Conservation (phyloP, 2,797 vertebrate genomes). For the Falco berigora region DNA sequence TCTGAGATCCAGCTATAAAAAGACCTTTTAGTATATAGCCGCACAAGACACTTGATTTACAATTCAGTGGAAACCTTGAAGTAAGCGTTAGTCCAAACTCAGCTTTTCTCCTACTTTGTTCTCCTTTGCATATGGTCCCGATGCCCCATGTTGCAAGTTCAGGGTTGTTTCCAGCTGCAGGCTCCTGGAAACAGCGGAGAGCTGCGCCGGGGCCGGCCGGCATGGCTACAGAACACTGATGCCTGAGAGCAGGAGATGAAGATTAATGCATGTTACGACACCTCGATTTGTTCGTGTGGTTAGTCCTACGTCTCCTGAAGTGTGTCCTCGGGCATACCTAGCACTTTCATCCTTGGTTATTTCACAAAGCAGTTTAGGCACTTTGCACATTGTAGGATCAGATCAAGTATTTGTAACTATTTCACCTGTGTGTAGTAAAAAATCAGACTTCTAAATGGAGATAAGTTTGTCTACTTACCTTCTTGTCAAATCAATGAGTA, state of each 20-base stretch:
- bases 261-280: background rate
- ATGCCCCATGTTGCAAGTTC: background rate
- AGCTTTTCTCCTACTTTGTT: background rate
- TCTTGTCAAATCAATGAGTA: background rate
- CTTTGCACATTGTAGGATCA: background rate
- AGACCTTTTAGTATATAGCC: background rate
- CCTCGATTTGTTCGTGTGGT: background rate
- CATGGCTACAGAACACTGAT: background rate
- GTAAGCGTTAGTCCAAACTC: background rate
- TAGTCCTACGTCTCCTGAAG: background rate
- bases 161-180: background rate
- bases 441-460: background rate
- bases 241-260: background rate
- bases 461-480: background rate
- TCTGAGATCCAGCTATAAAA: background rate
- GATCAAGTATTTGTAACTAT: background rate
- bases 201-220: rapidly evolving
- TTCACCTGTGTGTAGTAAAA: background rate
- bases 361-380: background rate
- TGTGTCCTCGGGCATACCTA: rapidly evolving
- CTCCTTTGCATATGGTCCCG: background rate
- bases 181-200: background rate
- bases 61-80: background rate
- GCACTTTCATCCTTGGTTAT: background rate
- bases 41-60: background rate